phyloP scores from a whole-genome alignment of 2,888 invertebrate species.

The Sepiola atlantica region DNA sequence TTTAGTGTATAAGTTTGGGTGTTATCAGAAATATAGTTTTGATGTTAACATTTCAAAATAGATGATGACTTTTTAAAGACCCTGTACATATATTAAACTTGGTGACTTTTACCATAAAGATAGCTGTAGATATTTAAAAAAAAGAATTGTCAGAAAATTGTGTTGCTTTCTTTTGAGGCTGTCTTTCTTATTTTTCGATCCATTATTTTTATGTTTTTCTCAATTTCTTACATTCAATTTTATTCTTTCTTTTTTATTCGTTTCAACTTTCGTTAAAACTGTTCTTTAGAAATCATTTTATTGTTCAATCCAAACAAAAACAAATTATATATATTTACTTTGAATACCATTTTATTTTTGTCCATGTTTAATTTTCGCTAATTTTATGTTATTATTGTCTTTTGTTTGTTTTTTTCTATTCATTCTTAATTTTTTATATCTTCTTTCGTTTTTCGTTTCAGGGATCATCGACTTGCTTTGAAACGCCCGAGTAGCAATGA shows the following conservation, averaged over 20 bases:
- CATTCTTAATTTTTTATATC: neutral
- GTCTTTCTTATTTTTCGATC: no score
- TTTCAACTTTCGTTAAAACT: neutral
- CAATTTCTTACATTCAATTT: neutral
- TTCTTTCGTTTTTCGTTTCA: conserved; percentile 53
- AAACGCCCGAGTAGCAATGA: conserved; percentile 63
- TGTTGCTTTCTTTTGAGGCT: neutral
- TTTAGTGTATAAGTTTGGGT: no score
- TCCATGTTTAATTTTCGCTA: no score
- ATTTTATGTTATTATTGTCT: neutral
- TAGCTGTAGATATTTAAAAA: neutral
- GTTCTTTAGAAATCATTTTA: neutral
- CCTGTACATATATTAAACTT: no score
- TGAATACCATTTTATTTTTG: no score
- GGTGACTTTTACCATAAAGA: neutral
- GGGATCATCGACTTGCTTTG: conserved; percentile 65
- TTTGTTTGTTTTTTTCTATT: neutral
- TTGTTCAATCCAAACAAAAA: neutral
- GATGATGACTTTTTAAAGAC: no score
- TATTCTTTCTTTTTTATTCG: neutral
- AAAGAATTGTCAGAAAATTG: no score
- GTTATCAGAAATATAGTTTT: no score
- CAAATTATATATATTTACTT: neutral
- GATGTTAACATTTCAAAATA: no score
- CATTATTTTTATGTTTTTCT: neutral